These are phyloP conservation scores for Galaxias olidus DNA, from an alignment of 2,797 vertebrate species.

Conservation along the genomic window DNA sequence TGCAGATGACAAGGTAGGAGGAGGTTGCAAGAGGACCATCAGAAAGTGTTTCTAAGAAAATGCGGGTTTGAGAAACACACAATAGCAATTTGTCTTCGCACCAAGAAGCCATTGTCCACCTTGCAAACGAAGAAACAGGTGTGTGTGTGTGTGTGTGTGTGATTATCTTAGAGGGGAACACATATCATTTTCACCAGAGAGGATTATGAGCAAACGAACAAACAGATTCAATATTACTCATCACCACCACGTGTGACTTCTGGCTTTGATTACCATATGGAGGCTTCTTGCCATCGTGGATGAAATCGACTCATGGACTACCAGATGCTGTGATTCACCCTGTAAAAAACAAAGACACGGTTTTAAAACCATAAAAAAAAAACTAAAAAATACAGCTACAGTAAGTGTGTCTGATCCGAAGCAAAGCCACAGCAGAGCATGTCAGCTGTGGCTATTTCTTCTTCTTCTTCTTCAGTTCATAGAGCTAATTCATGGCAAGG, in stretches of 20 bases:
- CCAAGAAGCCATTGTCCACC: too few species aligned
- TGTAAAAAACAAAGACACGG: slow-evolving; percentile 18
- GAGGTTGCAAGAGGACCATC: not conserved
- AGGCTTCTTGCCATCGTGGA: slow-evolving; percentile 20
- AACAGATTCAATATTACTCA: slow-evolving; percentile 44
- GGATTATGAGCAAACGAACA: not conserved
- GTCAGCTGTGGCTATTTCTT: too few species aligned
- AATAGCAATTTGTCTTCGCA: too few species aligned
- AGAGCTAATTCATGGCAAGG: too few species aligned
- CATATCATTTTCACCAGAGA: not conserved
- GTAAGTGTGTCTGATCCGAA: not conserved
- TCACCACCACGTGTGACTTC: slow-evolving; percentile 43
- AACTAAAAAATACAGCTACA: not conserved
- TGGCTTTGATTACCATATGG: slow-evolving; percentile 21
- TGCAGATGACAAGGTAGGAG: not conserved
- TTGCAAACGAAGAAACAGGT: too few species aligned
- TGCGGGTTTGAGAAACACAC: too few species aligned
- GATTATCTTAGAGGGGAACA: not conserved
- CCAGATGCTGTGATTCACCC: slow-evolving; percentile 50
- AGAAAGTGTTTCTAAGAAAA: not conserved
- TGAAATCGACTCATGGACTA: slow-evolving; percentile 8
- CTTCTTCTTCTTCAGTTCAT: too few species aligned
- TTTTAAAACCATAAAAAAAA: not conserved
- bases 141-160: too few species aligned
- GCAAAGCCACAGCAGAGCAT: too few species aligned